Base-by-base conservation (phyloP, 2,888 invertebrate species). In the Chrysodeixis includens region DNA sequence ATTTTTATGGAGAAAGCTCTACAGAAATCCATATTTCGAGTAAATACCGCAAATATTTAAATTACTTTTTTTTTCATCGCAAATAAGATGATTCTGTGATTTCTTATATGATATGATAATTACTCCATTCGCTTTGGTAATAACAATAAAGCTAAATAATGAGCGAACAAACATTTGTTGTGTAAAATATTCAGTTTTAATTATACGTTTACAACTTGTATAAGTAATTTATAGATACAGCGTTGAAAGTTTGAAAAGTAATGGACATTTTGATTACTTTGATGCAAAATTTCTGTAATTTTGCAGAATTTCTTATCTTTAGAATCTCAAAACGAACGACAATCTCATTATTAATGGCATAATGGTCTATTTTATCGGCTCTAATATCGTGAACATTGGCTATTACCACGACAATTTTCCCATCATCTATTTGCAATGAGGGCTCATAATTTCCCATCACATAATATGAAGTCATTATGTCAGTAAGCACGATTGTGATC, bases 401-500 rank as follows among this genome's bases (percentile, higher is more conserved):
- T 22, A 59, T 62, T 56, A 59, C n/a, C 54, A 5, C 56, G 56
- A 51, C 53, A 60, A 60, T 22, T 66, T 26, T 51, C n/a, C 35
- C 16, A 52, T 59, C 60, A 61, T 65, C 58, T 49, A 32, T 44
- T 66, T 58, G 44, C 35, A n/a, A 16, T 62, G 32, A 63, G 40
- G n/a, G 16, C 57, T 18, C 59, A 58, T 66, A 69, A 70, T 72
- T 69, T 71, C 46, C 57, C 59, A 30, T 66, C 63, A 64, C 70
- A 62, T 75, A 69, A 62, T 76, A 71, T 69, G 22, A 66, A 67
- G 63, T 56, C 63, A 68, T 67, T 65, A 69, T 62, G 56, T 78
- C 66, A 63, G 70, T 52, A 49, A 62, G 56, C 62, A 73, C 78
- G 78, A 78, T 79, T 80, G 80, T 78, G 77, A 81, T 85, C 81